Base-by-base conservation (phyloP, 1,140 invertebrate species). In the Brachionus manjavacas region DNA sequence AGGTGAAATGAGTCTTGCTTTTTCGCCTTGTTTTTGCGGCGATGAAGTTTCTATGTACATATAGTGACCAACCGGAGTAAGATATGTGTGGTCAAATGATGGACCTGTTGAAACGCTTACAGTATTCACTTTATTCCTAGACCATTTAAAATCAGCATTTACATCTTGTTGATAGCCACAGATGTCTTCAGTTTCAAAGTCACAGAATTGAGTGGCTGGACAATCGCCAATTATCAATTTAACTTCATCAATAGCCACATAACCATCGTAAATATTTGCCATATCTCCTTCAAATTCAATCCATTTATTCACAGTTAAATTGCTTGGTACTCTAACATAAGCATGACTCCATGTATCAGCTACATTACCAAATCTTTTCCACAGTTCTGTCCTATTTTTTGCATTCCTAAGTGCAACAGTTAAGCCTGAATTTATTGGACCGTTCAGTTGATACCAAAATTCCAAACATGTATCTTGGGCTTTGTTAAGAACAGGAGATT, bases 71-170 rank as follows among this genome's bases (percentile, higher is more conserved):
- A 60, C 31, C 0, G 12, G 14, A n/a, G 83, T 84, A n/a, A 49
- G 25, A 55, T 84, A 84, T 39, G 83, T 84, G 60, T 84, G 83
- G 46, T 84, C 83, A 31, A 39, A 55, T 35, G 91, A 91, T 0
- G 94, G 94, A 6, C 94, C 94, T 0, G 94, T 95, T 3, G 90
- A 89, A 0, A 90, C 8, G 14, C 86, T 85, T 4, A 92, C 92
- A 0, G 94, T 94, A 20, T 90, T 89, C 41, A 91, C 91, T 86
- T 92, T 93, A 14, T 92, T 89, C 84, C 93, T 87, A 31, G 85
- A 90, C 94, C 94, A 95, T 86, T 94, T 93, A 86, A 94, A 94
- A 86, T 94, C 92, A 86, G 94, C 93, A 1, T 90, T 90, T 0
- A 91, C 91, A 86, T 94, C 93, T 85, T 94, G 92, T 1, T 88